Base-by-base conservation (phyloP, 2,888 invertebrate genomes). In the Asteroscopus sphinx region DNA sequence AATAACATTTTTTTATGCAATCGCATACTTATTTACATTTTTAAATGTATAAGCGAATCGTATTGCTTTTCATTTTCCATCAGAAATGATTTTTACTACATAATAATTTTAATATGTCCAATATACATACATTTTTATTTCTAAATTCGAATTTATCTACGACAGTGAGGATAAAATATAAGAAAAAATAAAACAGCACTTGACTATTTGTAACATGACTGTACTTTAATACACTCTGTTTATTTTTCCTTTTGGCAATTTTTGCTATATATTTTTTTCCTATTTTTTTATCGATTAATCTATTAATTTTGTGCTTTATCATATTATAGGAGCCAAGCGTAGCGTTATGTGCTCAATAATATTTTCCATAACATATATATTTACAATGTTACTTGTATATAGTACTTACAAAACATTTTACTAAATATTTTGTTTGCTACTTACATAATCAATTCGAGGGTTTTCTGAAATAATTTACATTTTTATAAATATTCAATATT, bases 321-420 rank as follows among this genome's bases (percentile, higher is more conserved):
- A 75, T 81, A 78, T 76, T 16, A 21, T 73, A 75, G 75, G 76
- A 80, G 79, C 83, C 82, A 90, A 91, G 90, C 90, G 68, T 85
- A 88, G 87, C 86, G 71, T 77, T 76, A 76, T 78, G 88, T 87
- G 83, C 78, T 79, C 68, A 58, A 63, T 79, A 68, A 62, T 63
- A 59, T 61, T 67, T 65, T 70, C 62, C 73, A 67, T 67, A 69
- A 68, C 6, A 21, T 72, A 77, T 73, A 68, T 83, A 85, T 85
- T 75, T 85, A 85, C 85, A 77, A 57, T 68, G 77, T 68, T 79
- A 76, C 67, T 73, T 69, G 65, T 80, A 75, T 84, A 84, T 87
- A 81, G 82, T 91, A 92, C n/a, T n/a, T n/a, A n/a, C 88, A 91
- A 92, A 92, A 91, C 86, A 90, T 88, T 85, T 80, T 76, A 74